Conservation (phyloP, 2,797 vertebrate species). For the Peromyscus aztecus region DNA sequence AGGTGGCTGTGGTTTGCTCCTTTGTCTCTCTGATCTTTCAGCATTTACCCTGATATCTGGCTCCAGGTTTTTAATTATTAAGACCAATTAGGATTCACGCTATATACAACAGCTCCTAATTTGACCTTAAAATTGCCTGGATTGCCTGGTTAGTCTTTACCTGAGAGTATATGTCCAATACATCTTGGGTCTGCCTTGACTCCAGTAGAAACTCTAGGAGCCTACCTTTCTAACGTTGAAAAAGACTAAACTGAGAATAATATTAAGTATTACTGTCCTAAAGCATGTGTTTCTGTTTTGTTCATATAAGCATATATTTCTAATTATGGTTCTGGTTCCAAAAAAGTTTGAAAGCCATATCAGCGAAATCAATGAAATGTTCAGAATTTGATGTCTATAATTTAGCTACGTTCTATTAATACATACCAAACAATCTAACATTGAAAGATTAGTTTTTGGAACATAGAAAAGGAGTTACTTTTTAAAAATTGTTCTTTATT, state of each 20-base stretch:
- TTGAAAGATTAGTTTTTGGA: background rate
- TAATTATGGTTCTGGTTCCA: slow-evolving; percentile 29
- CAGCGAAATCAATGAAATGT: background rate
- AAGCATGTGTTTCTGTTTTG: background rate
- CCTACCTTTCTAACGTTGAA: background rate
- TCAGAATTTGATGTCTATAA: background rate
- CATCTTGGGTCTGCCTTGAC: background rate
- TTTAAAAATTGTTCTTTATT: slow-evolving; percentile 5
- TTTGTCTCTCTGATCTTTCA: too few relatives aligned
- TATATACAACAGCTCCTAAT: background rate
- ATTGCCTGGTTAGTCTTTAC: background rate
- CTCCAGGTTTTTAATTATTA: too few relatives aligned
- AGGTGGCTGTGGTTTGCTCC: too few relatives aligned
- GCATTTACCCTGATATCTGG: too few relatives aligned
- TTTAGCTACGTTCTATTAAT: background rate
- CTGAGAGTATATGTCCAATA: background rate
- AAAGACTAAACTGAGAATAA: background rate
- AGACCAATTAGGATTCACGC: too few relatives aligned
- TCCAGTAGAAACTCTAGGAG: background rate
- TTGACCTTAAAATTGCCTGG: background rate
- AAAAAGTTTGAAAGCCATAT: slow-evolving; percentile 14
- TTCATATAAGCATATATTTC: background rate
- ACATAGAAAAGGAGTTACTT: slow-evolving; percentile 30
- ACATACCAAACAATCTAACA: slow-evolving; percentile 9
- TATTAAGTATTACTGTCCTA: background rate